Percentiles rank a stretch among this genome's conserved stretches.
These are phyloP conservation scores for Scolopax rusticola DNA, from an alignment of 2,797 vertebrate genomes.

Conservation along the genomic window DNA sequence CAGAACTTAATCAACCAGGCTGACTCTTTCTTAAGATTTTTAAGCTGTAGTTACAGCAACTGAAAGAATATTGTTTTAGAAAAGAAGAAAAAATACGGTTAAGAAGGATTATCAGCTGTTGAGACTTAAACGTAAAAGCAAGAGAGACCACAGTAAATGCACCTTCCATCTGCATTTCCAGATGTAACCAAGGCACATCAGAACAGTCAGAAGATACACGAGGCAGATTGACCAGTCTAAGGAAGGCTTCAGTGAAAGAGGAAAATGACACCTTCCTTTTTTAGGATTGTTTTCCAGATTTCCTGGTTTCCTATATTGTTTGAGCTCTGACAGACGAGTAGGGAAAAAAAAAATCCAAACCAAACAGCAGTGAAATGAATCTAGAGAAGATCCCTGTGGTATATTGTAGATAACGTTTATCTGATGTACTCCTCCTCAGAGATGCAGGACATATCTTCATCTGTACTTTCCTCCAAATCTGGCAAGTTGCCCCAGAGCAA, in stretches of 20 bases:
- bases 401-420: conserved; percentile 69
- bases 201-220: neutral
- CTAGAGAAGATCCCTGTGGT: neutral
- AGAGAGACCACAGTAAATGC: neutral
- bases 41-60: neutral
- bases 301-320: neutral
- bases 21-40: neutral
- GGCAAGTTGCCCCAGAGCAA: conserved; percentile 96
- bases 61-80: neutral
- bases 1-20: neutral
- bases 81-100: neutral
- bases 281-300: neutral
- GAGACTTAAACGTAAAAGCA: neutral
- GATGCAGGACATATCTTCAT: conserved; percentile 83
- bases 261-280: neutral
- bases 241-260: neutral
- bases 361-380: neutral
- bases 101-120: neutral
- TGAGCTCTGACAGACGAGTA: neutral
- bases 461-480: conserved; percentile 89
- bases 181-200: neutral
- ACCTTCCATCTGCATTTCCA: neutral
- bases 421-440: conserved; percentile 92
- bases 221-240: neutral
- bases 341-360: neutral